phyloP scores from a whole-genome alignment of 2,113 vertebrate genomes.

The Hemiprocne comata region DNA sequence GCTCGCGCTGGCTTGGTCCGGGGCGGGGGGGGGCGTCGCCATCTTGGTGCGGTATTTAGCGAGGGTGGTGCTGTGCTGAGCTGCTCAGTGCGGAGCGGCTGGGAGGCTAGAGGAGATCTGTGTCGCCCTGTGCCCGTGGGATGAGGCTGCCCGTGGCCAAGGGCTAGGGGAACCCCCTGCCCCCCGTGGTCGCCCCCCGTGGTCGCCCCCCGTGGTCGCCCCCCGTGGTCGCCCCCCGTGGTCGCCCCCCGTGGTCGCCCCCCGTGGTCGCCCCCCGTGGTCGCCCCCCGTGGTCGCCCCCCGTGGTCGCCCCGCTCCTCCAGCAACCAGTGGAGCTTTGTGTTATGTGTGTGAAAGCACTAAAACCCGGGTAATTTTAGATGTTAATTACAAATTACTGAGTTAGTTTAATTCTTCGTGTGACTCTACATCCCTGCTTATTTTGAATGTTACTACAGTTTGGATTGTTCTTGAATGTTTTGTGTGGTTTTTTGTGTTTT shows the following conservation, averaged over 20 bases:
- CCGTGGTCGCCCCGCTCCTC: accelerated
- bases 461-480: too few species aligned
- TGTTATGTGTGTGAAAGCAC: accelerated
- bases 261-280: too few species aligned
- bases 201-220: too few species aligned
- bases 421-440: accelerated
- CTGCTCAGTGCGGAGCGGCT: accelerated
- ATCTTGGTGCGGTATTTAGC: too few species aligned
- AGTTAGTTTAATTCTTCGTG: not conserved
- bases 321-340: accelerated
- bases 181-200: too few species aligned
- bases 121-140: accelerated
- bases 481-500: too few species aligned
- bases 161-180: too few species aligned
- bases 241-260: too few species aligned
- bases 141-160: accelerated
- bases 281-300: too few species aligned
- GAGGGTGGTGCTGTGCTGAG: too few species aligned
- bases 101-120: not conserved
- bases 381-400: accelerated
- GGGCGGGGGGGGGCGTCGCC: accelerated
- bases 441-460: not conserved
- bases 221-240: too few species aligned
- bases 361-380: accelerated
- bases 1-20: too few species aligned